Percentiles rank a stretch among this genome's conserved stretches.
These are phyloP conservation scores for Lutjanus erythropterus DNA, from an alignment of 2,113 vertebrate species.

Conservation along the genomic window DNA sequence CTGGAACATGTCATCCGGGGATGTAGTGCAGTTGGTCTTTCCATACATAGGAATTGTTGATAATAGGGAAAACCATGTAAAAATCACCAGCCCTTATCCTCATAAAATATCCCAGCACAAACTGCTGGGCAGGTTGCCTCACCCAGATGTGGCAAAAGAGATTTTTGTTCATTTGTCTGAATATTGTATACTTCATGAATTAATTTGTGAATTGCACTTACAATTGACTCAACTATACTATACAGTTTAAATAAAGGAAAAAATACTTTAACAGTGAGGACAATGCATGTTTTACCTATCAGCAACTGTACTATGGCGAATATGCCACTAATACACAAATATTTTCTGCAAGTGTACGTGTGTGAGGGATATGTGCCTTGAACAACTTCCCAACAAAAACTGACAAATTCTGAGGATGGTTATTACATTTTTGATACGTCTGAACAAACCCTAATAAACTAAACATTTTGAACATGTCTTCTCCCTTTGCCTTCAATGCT, in stretches of 20 bases:
- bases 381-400: conserved; percentile 19
- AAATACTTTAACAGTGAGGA: background rate
- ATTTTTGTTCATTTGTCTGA: conserved; percentile 1
- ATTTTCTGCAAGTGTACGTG: background rate
- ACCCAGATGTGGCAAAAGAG: background rate
- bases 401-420: conserved; percentile 28
- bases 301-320: background rate
- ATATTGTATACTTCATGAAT: conserved; percentile 2
- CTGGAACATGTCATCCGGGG: too few relatives aligned
- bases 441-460: conserved; percentile 32
- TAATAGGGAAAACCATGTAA: background rate
- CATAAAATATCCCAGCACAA: background rate
- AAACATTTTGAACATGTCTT: background rate
- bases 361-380: background rate
- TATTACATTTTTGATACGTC: background rate
- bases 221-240: background rate
- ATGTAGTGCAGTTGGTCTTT: too few relatives aligned
- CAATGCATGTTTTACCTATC: background rate
- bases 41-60: background rate
- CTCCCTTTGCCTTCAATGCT: background rate
- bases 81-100: background rate
- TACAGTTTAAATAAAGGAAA: background rate
- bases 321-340: background rate
- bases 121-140: background rate
- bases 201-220: background rate